These are phyloP conservation scores for Grammomys surdaster DNA, from an alignment of 2,113 vertebrate genomes.

Conservation along the genomic window DNA sequence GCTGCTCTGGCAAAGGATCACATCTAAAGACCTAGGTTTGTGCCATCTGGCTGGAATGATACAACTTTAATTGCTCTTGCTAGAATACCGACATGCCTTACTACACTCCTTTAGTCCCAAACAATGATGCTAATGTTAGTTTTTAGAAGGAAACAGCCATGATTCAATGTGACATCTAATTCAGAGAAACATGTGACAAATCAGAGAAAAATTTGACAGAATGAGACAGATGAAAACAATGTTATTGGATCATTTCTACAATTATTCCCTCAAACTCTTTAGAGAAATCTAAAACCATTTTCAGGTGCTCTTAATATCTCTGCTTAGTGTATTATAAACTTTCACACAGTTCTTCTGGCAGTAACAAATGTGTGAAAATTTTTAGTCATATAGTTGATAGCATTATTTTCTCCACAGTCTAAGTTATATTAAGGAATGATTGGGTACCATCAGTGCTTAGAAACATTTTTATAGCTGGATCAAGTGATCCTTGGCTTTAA, in stretches of 20 bases:
- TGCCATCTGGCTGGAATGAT: no score
- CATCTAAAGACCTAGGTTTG: no score
- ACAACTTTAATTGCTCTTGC: no score
- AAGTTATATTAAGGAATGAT: background rate
- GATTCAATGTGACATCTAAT: no score
- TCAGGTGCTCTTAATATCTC: constrained; percentile 50
- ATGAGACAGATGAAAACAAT: background rate
- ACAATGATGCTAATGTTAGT: no score
- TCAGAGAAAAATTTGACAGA: no score
- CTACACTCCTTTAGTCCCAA: no score
- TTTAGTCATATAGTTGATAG: background rate
- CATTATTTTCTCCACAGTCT: background rate
- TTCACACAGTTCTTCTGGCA: constrained; percentile 12
- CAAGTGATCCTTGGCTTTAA: background rate
- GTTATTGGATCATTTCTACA: constrained; percentile 37
- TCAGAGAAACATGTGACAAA: no score
- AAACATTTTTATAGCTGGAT: background rate
- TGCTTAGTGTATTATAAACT: constrained; percentile 24
- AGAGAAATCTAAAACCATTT: constrained; percentile 53
- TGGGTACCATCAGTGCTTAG: background rate
- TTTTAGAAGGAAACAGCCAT: no score
- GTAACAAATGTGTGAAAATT: constrained; percentile 15
- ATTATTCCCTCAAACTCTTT: constrained; percentile 12
- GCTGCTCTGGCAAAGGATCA: no score
- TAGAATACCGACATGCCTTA: no score